Percentiles rank a stretch among this genome's conserved stretches.
These are phyloP conservation scores for Leguminivora glycinivorella DNA, from an alignment of 1,140 invertebrate species.

Conservation along the genomic window DNA sequence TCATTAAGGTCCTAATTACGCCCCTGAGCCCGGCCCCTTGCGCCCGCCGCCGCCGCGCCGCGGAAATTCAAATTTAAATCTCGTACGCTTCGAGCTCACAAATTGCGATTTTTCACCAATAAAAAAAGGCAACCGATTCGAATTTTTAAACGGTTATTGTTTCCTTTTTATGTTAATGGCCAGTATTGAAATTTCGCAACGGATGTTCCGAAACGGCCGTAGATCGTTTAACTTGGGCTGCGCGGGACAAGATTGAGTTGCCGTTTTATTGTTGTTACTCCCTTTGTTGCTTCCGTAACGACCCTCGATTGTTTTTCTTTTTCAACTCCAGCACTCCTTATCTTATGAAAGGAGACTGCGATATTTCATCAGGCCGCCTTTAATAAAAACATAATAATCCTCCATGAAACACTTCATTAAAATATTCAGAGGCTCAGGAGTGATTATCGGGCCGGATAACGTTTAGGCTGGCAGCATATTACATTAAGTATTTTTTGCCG, in stretches of 20 bases:
- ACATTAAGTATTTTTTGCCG: conserved; percentile 59
- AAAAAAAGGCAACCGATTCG: conserved; percentile 61
- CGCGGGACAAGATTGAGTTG: conserved; percentile 63
- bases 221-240: conserved; percentile 65
- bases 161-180: conserved; percentile 75
- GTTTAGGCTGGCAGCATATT: conserved; percentile 61
- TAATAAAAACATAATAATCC: conserved; percentile 69
- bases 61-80: conserved; percentile 74
- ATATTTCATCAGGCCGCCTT: conserved; percentile 50
- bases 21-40: conserved; percentile 34
- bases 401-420: conserved; percentile 66
- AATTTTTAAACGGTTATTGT: conserved; percentile 76
- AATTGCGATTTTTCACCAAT: conserved; percentile 71
- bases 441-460: conserved; percentile 67
- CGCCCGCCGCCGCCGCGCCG: conserved; percentile 43
- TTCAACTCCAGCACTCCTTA: conserved; percentile 37
- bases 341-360: conserved; percentile 40
- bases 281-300: conserved; percentile 63
- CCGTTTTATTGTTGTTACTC: conserved; percentile 68
- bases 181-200: conserved; percentile 69
- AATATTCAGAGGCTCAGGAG: conserved; percentile 59
- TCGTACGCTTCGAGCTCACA: conserved; percentile 56
- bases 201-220: conserved; percentile 60
- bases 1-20: conserved; percentile 74
- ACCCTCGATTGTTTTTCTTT: conserved; percentile 68